Conservation (phyloP, 2,797 vertebrate genomes). For the Diplodus puntazzo region DNA sequence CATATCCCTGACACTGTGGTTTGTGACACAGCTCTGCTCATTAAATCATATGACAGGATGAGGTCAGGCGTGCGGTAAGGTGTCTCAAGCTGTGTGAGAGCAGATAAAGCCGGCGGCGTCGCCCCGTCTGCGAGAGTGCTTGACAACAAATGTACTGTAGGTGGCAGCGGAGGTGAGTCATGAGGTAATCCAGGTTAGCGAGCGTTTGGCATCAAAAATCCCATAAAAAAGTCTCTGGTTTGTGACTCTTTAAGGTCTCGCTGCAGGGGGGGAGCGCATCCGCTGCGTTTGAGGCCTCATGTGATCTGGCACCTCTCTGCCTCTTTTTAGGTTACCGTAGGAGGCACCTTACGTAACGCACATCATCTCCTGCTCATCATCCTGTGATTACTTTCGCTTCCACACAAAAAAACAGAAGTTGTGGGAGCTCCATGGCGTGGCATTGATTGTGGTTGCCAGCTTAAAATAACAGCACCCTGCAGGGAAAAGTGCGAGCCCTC, state of each 20-base stretch:
- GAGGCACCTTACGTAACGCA: constrained; percentile 52
- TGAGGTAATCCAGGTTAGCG: constrained; percentile 52
- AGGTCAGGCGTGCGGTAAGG: constrained; percentile 76
- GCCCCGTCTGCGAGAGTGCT: constrained; percentile 33
- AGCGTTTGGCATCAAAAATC: constrained; percentile 52
- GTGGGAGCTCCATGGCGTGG: constrained; percentile 27
- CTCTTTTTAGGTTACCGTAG: constrained; percentile 14
- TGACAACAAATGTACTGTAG: constrained; percentile 45
- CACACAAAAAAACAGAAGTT: constrained; percentile 39
- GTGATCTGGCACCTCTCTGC: constrained; percentile 32
- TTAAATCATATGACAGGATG: constrained; percentile 83
- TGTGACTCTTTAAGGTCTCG: constrained; percentile 55
- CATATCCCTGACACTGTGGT: constrained; percentile 69
- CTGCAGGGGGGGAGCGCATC: neutral
- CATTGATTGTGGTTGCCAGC: constrained; percentile 57
- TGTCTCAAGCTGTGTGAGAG: constrained; percentile 73
- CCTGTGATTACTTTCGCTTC: constrained; percentile 61
- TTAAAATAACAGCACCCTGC: constrained; percentile 76
- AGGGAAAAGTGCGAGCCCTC: constrained; percentile 59
- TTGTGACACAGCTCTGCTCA: constrained; percentile 76
- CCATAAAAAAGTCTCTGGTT: constrained; percentile 45
- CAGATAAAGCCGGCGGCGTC: constrained; percentile 71
- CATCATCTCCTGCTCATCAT: constrained; percentile 50
- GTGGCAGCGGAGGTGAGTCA: constrained; percentile 69
- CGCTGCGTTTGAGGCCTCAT: constrained; percentile 23